These are phyloP conservation scores for Euclidia mi DNA, from an alignment of 2,888 invertebrate species.

Conservation along the genomic window DNA sequence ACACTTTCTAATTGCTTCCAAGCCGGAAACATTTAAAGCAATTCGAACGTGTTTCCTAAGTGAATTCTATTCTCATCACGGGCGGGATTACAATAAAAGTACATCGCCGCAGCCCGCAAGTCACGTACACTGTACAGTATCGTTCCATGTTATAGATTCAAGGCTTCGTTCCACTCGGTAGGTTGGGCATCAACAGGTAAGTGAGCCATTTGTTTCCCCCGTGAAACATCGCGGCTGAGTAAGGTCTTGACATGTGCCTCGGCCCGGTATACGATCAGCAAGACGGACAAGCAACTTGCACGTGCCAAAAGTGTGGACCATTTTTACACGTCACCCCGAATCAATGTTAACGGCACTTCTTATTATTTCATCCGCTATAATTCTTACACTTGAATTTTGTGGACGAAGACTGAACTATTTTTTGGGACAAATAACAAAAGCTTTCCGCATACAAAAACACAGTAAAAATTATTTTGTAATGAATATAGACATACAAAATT, in stretches of 20 bases:
- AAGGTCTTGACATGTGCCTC: constrained; percentile 68
- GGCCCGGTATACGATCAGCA: constrained; percentile 45
- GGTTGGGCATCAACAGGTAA: constrained; percentile 83
- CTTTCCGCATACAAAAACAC: too few species aligned
- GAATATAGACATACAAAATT: too few species aligned
- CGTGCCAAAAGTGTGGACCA: constrained; percentile 49
- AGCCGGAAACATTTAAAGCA: constrained; percentile 46
- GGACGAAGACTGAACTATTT: too few species aligned
- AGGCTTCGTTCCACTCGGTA: constrained; percentile 64
- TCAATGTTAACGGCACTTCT: constrained; percentile 20
- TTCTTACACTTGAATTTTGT: constrained; percentile 2
- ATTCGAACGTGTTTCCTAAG: constrained; percentile 45
- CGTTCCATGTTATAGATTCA: constrained; percentile 63
- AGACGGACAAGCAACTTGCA: constrained; percentile 59
- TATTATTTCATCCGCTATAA: constrained; percentile 27
- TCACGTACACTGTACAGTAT: constrained; percentile 72
- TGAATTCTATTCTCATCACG: constrained; percentile 64
- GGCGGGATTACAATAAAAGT: constrained; percentile 70
- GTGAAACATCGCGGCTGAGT: constrained; percentile 74
- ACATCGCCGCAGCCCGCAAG: constrained; percentile 68
- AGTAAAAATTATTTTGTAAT: too few species aligned
- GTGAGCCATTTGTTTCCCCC: constrained; percentile 81
- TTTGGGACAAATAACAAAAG: too few species aligned
- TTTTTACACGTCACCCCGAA: constrained; percentile 50
- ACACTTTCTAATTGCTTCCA: constrained; percentile 5